Evolutionary conservation across 2,113 vertebrate genomes (phyloP).

Genomic region (Oreochromis spilurus): DNA sequence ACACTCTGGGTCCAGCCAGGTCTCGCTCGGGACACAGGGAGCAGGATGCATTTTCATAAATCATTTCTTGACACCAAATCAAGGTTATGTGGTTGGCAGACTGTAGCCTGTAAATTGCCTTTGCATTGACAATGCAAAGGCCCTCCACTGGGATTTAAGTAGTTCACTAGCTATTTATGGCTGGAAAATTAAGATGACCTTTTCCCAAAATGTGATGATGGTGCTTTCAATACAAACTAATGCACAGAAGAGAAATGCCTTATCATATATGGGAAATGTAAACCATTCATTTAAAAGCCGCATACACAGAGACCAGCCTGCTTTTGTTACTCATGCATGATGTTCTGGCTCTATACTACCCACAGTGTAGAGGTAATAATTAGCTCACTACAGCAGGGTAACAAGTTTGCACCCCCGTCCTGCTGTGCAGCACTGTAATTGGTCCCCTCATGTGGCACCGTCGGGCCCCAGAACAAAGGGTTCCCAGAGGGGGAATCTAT

Average conservation of each 20-base stretch:
- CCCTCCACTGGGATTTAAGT: slow-evolving; percentile 15
- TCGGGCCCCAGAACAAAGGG: slow-evolving; percentile 73
- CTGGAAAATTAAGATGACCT: slow-evolving; percentile 45
- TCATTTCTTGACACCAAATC: slow-evolving; percentile 66
- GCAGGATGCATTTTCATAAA: slow-evolving; percentile 64
- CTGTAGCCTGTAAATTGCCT: slow-evolving; percentile 53
- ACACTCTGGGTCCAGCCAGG: slow-evolving; percentile 45
- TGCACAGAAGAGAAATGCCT: not conserved
- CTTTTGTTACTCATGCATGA: slow-evolving; percentile 19
- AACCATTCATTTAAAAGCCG: not conserved
- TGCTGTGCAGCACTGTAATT: slow-evolving; percentile 72
- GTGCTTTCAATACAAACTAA: slow-evolving; percentile 1
- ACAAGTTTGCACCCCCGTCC: slow-evolving; percentile 73
- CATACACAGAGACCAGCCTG: not conserved
- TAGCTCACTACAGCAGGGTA: slow-evolving; percentile 70
- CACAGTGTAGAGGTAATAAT: slow-evolving; percentile 68
- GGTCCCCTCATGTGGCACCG: slow-evolving; percentile 75
- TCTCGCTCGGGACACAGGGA: slow-evolving; percentile 24
- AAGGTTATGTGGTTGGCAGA: slow-evolving; percentile 58
- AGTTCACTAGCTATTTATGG: slow-evolving; percentile 37
- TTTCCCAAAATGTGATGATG: slow-evolving; percentile 35
- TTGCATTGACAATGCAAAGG: slow-evolving; percentile 55
- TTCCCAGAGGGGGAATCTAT: slow-evolving; percentile 70
- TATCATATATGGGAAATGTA: not conserved
- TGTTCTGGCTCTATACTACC: not conserved